Evolutionary conservation across 1,140 invertebrate species (phyloP), one percentile per base, ranked within the genome.

Genomic region (Lasaia peninsularis): DNA sequence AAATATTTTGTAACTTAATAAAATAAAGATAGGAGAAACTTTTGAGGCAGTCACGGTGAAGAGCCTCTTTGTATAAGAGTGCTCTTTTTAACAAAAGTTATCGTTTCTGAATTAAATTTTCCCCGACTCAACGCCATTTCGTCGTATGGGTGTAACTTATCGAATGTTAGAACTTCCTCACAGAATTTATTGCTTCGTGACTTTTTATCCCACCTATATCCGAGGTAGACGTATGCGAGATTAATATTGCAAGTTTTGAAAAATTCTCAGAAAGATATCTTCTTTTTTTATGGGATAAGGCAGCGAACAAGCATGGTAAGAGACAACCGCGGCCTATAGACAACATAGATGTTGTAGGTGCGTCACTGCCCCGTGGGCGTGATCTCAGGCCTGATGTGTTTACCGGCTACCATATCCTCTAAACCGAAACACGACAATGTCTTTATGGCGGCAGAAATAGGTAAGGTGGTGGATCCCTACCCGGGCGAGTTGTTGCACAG

Each of bases 31-130:
- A 73, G 61, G 66, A 71, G 63, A 84, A 86, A 73, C 84, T 86
- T 86, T 74, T 78, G 75, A 78, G 74, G 72, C 67, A 75, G 80
- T 81, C 80, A 85, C 71, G 80, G 67, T 66, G 73, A 78, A 75
- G 71, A 71, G 73, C 62, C 73, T 74, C 71, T 74, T 76, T 81
- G 71, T 74, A 70, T 71, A 74, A 77, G 71, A 79, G 73, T 73
- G 71, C 68, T 80, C 77, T 78, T 84, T 83, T 80, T 71, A 14
- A 75, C 73, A 68, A 76, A 84, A 84, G 76, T 84, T 84, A 83
- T 76, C 67, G 72, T 69, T 71, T 71, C 73, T 67, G 83, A 73
- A 84, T 86, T 85, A 83, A 85, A 83, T 83, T 83, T 78, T 69
- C 71, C 73, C 73, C 75, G 8, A 40, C 53, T 31, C 65, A 69